Evolutionary conservation across 2,888 invertebrate species (phyloP).

Genomic region (Leptinotarsa tumamoca): DNA sequence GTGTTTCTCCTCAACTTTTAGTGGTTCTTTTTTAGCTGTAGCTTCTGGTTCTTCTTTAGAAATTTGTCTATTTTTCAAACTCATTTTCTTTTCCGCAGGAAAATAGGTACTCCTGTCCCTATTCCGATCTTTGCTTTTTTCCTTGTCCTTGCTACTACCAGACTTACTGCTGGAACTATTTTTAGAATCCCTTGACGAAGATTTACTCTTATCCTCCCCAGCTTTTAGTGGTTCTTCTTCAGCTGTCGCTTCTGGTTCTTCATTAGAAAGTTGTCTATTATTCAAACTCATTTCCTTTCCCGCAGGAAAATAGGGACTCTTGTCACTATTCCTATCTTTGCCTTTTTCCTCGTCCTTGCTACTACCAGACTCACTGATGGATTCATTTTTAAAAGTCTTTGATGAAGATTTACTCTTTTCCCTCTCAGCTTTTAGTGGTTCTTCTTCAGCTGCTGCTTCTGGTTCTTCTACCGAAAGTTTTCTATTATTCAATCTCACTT

Average conservation of each 20-base stretch:
- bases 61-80: constrained; percentile 71
- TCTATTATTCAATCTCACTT: constrained; percentile 78
- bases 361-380: constrained; percentile 30
- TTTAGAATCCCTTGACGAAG: constrained; percentile 37
- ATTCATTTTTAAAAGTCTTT: constrained; percentile 37
- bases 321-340: constrained; percentile 42
- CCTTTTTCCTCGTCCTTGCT: constrained; percentile 28
- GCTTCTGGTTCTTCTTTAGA: constrained; percentile 45
- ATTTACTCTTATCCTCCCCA: constrained; percentile 36
- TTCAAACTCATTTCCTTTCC: constrained; percentile 73
- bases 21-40: constrained; percentile 45
- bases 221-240: constrained; percentile 40
- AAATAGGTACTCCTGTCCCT: no score
- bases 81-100: background rate
- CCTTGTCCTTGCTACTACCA: no score
- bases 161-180: constrained; percentile 40
- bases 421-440: constrained; percentile 37
- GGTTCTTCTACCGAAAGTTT: constrained; percentile 64
- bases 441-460: constrained; percentile 39
- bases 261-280: constrained; percentile 68
- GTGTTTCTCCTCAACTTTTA: constrained; percentile 32
- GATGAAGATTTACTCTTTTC: constrained; percentile 40
- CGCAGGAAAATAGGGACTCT: no score
- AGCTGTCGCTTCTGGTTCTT: constrained; percentile 45
- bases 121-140: constrained; percentile 38